These are phyloP conservation scores for Drosophila hydei DNA, from an alignment of 1,140 invertebrate genomes.

Conservation along the genomic window DNA sequence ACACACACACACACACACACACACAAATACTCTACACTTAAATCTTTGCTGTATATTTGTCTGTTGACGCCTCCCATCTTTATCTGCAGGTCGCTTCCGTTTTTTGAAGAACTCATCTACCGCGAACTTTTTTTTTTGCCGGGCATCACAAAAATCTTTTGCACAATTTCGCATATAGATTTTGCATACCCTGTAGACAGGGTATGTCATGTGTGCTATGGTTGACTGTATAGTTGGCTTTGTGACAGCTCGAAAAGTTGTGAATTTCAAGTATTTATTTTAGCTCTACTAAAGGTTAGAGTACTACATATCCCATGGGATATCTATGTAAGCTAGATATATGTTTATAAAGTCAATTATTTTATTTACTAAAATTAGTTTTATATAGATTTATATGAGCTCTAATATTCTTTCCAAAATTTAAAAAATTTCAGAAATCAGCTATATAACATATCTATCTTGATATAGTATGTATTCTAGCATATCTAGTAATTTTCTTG, in stretches of 20 bases:
- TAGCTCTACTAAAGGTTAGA: no score
- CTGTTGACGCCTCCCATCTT: slow-evolving; percentile 50
- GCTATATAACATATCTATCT: no score
- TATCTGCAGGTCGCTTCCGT: slow-evolving; percentile 58
- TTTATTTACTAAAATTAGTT: no score
- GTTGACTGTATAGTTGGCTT: not conserved
- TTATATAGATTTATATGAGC: no score
- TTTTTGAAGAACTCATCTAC: slow-evolving; percentile 48
- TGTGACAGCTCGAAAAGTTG: not conserved
- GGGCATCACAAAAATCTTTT: slow-evolving; percentile 21
- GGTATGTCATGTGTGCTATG: not conserved
- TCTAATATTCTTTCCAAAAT: no score
- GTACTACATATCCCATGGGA: no score
- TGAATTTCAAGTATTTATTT: no score
- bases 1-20: slow-evolving; percentile 32
- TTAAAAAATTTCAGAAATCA: no score
- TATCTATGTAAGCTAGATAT: no score
- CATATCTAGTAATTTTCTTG: no score
- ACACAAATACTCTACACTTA: slow-evolving; percentile 6
- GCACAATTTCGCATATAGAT: slow-evolving; percentile 27
- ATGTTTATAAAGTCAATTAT: no score
- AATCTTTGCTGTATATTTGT: slow-evolving; percentile 32
- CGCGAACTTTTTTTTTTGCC: slow-evolving; percentile 31
- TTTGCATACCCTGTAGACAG: slow-evolving; percentile 25
- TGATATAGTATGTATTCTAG: no score